These are phyloP conservation scores for Junco hyemalis DNA, from an alignment of 2,113 vertebrate species.

Conservation along the genomic window DNA sequence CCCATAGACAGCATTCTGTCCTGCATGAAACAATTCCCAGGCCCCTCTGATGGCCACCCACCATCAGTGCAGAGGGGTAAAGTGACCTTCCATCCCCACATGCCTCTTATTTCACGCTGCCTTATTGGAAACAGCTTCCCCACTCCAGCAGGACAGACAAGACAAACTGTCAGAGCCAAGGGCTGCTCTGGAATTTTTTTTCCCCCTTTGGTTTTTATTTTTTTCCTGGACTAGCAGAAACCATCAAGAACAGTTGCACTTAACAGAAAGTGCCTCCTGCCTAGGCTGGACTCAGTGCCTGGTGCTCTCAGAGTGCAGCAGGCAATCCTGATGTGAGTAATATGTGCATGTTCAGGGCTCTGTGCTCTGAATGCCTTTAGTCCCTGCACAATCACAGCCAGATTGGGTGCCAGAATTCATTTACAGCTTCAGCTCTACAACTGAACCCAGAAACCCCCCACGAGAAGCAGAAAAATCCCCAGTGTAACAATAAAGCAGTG, in stretches of 20 bases:
- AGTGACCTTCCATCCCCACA: slow-evolving; percentile 39
- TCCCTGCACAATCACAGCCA: slow-evolving; percentile 9
- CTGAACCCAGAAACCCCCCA: background rate
- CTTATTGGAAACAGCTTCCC: slow-evolving; percentile 60
- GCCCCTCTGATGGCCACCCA: slow-evolving; percentile 44
- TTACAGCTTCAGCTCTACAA: slow-evolving; percentile 15
- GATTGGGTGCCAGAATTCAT: slow-evolving; percentile 29
- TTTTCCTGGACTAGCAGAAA: background rate
- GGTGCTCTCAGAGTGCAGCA: background rate
- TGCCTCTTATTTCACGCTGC: slow-evolving; percentile 42
- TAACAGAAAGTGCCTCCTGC: background rate
- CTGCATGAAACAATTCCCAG: slow-evolving; percentile 31
- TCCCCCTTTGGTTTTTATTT: rapidly evolving
- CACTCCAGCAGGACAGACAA: background rate
- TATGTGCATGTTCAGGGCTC: background rate
- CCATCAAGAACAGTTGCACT: background rate
- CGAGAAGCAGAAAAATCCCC: slow-evolving; percentile 32
- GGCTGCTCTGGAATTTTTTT: background rate
- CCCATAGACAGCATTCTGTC: background rate
- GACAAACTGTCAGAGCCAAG: slow-evolving; percentile 15
- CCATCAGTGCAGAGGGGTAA: slow-evolving; percentile 18
- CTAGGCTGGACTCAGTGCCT: background rate
- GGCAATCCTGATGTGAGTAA: background rate
- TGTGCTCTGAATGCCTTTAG: background rate
- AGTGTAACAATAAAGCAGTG: background rate